These are phyloP conservation scores for Azorinus chamasolen DNA, from an alignment of 2,888 invertebrate species.

Conservation along the genomic window DNA sequence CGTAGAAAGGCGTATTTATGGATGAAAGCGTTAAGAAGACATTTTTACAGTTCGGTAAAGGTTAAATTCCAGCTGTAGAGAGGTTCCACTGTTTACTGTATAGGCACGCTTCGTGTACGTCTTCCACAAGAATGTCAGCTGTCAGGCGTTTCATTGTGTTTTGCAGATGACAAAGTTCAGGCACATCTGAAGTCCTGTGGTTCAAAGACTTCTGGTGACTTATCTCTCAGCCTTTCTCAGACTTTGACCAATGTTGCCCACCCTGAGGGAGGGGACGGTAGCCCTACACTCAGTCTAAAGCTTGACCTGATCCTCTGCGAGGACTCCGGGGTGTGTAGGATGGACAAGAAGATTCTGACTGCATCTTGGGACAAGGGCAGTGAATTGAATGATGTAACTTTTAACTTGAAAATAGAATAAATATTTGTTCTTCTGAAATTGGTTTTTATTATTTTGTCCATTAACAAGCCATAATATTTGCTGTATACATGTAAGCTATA, in stretches of 20 bases:
- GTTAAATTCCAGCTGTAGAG: too few relatives aligned
- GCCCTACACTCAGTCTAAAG: constrained; percentile 21
- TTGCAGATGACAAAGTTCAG: constrained; percentile 48
- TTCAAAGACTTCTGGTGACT: constrained; percentile 25
- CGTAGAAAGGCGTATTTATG: too few relatives aligned
- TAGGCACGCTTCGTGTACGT: too few relatives aligned
- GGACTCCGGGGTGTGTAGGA: constrained; percentile 55
- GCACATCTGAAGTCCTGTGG: constrained; percentile 4
- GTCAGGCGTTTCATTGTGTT: too few relatives aligned
- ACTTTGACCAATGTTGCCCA: constrained; percentile 22
- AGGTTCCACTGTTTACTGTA: too few relatives aligned
- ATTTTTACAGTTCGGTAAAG: too few relatives aligned
- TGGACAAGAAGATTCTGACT: constrained; percentile 27
- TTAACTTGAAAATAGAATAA: neutral
- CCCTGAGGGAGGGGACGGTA: neutral
- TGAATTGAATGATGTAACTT: constrained; percentile 3
- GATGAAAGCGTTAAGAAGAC: too few relatives aligned
- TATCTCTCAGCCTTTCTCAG: constrained; percentile 39
- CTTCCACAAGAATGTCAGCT: too few relatives aligned
- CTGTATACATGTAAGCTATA: too few relatives aligned
- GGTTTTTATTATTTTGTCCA: too few relatives aligned
- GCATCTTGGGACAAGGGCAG: neutral
- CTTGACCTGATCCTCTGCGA: constrained; percentile 53
- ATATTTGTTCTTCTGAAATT: too few relatives aligned
- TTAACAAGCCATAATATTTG: too few relatives aligned